These are phyloP conservation scores for Oplegnathus fasciatus DNA, from an alignment of 2,113 vertebrate genomes.

Conservation along the genomic window DNA sequence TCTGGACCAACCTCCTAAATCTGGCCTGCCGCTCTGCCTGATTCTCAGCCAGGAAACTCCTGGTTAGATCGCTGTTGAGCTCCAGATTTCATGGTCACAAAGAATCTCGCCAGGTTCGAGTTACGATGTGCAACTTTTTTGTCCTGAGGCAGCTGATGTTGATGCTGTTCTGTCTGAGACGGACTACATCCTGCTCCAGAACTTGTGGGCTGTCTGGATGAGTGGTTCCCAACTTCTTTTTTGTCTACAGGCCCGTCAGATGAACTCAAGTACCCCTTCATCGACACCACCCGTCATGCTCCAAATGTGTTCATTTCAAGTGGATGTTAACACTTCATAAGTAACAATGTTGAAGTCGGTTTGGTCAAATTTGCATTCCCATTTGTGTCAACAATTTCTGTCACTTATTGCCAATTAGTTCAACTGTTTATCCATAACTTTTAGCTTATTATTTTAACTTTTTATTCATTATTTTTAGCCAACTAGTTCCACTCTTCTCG, in stretches of 20 bases:
- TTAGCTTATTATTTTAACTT: background rate
- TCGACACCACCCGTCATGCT: background rate
- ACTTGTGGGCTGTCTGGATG: background rate
- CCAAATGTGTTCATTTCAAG: background rate
- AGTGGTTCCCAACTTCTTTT: no score
- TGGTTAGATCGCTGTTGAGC: slow-evolving; percentile 3
- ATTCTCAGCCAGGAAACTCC: slow-evolving; percentile 48
- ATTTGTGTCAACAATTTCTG: no score
- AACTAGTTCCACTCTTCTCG: background rate
- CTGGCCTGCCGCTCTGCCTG: slow-evolving; percentile 53
- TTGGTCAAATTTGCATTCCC: background rate
- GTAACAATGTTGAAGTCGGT: background rate
- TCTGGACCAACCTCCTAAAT: slow-evolving; percentile 59
- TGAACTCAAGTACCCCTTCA: background rate
- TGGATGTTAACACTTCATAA: background rate
- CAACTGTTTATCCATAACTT: background rate
- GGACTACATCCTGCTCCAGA: background rate
- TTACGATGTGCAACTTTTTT: background rate
- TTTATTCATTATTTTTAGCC: background rate
- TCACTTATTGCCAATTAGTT: background rate
- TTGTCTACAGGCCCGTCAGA: background rate
- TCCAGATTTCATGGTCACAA: slow-evolving; percentile 26
- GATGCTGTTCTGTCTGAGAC: background rate
- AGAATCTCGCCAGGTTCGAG: background rate
- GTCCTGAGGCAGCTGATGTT: background rate